Percentiles rank a stretch among this genome's conserved stretches.
Evolutionary conservation across 2,797 vertebrate genomes (phyloP).

Genomic region (Cercopithecus neglectus): DNA sequence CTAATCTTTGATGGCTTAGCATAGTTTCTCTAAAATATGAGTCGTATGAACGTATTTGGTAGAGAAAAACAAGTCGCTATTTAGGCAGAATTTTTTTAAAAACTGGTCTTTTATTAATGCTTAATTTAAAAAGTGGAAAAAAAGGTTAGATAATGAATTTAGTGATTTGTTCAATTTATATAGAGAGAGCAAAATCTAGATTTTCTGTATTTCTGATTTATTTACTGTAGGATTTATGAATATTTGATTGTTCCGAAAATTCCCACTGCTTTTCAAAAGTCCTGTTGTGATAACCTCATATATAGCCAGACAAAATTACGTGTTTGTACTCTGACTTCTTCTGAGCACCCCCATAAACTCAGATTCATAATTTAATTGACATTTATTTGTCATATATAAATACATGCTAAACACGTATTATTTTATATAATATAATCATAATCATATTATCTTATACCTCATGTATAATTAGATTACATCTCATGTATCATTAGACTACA

Average conservation of each 20-base stretch:
- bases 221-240: not conserved
- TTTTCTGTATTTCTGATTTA: constrained; percentile 28
- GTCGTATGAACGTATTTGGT: not conserved
- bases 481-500: not conserved
- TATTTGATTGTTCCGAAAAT: constrained; percentile 39
- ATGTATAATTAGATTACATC: not conserved
- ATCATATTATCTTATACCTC: not conserved
- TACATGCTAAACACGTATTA: not conserved
- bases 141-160: not conserved
- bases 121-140: constrained; percentile 24
- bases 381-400: not conserved
- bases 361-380: constrained; percentile 10
- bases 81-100: not conserved
- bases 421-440: constrained; percentile 1
- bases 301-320: not conserved
- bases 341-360: not conserved
- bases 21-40: constrained; percentile 42
- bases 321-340: constrained; percentile 31
- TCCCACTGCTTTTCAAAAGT: constrained; percentile 28
- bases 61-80: not conserved
- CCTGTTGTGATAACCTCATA: not conserved
- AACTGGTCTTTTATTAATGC: not conserved
- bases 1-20: constrained; percentile 36
- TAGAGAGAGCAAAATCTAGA: not conserved
- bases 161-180: not conserved